A percentile compares a stretch with the other conserved stretches of the same genome.
These are phyloP conservation scores for Drosophila incognita DNA, from an alignment of 2,888 invertebrate genomes.

Conservation along the genomic window DNA sequence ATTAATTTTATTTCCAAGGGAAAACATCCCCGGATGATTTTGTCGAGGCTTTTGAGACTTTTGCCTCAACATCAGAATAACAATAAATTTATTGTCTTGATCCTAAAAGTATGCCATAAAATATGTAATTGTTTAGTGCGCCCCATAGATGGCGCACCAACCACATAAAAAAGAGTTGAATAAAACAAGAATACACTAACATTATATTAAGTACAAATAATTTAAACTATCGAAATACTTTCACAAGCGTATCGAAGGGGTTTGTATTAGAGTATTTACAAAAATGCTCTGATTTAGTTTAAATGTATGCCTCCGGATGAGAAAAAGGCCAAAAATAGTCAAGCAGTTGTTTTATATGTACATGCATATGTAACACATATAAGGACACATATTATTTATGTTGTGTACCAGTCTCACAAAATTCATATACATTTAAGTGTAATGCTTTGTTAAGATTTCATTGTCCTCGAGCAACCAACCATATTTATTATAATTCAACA, in stretches of 20 bases:
- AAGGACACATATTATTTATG: neutral
- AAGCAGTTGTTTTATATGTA: neutral
- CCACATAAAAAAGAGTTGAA: neutral
- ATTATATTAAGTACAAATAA: neutral
- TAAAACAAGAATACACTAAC: neutral
- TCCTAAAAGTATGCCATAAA: conserved; percentile 29
- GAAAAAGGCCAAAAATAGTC: accelerated
- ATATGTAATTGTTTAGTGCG: neutral
- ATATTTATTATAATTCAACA: neutral
- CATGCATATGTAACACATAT: neutral
- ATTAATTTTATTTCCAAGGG: neutral
- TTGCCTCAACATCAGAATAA: accelerated
- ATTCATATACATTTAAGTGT: neutral
- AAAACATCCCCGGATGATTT: neutral
- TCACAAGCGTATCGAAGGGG: neutral
- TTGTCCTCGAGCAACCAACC: neutral
- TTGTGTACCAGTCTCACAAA: neutral
- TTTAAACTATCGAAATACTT: neutral
- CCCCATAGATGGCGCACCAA: conserved; percentile 21
- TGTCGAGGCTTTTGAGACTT: neutral
- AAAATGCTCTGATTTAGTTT: neutral
- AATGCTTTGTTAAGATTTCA: neutral
- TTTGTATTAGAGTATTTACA: neutral
- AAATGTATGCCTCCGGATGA: no score
- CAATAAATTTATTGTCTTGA: neutral